Conservation (phyloP, 2,888 invertebrate genomes). For the Agapostemon virescens region DNA sequence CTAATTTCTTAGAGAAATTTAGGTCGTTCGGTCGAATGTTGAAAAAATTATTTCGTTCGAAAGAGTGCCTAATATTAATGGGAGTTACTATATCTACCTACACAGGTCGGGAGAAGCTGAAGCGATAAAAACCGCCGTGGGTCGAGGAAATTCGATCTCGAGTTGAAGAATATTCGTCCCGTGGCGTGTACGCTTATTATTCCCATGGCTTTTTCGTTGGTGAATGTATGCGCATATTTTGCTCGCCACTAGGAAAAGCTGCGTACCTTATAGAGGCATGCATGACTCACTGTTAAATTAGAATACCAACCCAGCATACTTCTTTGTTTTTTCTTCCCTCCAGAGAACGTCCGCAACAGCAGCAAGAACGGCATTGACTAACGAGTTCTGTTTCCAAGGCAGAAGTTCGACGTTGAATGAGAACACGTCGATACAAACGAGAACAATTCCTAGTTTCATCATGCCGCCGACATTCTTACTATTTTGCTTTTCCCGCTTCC, state of each 20-base stretch:
- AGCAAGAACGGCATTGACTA: slow-evolving; percentile 52
- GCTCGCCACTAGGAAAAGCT: slow-evolving; percentile 39
- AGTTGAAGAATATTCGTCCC: slow-evolving; percentile 40
- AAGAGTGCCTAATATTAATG: background rate
- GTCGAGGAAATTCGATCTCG: slow-evolving; percentile 40
- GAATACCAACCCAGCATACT: slow-evolving; percentile 51
- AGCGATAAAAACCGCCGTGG: slow-evolving; percentile 32
- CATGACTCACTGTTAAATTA: slow-evolving; percentile 62
- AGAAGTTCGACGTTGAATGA: slow-evolving; percentile 14
- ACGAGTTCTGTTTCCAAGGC: slow-evolving; percentile 51
- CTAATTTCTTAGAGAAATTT: too few relatives aligned
- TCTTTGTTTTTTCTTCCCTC: background rate
- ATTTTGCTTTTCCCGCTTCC: too few relatives aligned
- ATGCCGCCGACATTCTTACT: background rate
- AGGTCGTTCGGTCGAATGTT: background rate
- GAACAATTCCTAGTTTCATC: slow-evolving; percentile 18
- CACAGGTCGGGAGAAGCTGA: slow-evolving; percentile 5
- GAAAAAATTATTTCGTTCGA: background rate
- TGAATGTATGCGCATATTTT: slow-evolving; percentile 64
- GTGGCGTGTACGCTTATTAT: slow-evolving; percentile 55
- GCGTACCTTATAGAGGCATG: slow-evolving; percentile 48
- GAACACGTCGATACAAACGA: background rate
- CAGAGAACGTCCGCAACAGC: slow-evolving; percentile 35
- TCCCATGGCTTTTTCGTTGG: slow-evolving; percentile 54
- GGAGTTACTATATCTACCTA: too few relatives aligned